Percentiles rank a stretch among this genome's conserved stretches.
phyloP scores from a whole-genome alignment of 2,797 vertebrate species.

The Champsocephalus esox region DNA sequence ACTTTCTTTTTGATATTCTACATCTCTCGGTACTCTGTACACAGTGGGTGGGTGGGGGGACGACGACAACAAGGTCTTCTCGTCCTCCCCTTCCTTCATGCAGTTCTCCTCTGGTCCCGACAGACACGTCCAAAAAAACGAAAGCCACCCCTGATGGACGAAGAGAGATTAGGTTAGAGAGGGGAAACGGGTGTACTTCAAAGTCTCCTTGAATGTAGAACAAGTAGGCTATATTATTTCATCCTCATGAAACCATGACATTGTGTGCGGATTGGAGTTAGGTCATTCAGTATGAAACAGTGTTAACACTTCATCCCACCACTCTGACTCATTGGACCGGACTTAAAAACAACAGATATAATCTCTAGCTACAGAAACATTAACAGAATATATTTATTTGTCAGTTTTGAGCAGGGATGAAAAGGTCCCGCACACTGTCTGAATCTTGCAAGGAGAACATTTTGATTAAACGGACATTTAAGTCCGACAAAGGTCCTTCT shows the following conservation, averaged over 20 bases:
- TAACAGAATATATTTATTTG: conserved; percentile 3
- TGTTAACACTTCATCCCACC: background rate
- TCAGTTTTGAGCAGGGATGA: conserved; percentile 12
- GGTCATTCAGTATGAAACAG: background rate
- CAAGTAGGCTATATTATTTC: conserved; percentile 24
- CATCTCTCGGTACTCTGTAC: conserved; percentile 71
- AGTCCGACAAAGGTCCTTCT: conserved; percentile 20
- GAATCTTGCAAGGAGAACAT: conserved; percentile 4
- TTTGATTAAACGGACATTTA: conserved; percentile 37
- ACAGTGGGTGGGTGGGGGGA: conserved; percentile 52
- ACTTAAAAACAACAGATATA: too few species aligned
- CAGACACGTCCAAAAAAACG: conserved; percentile 54
- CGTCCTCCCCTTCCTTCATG: conserved; percentile 56
- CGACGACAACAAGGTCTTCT: conserved; percentile 22
- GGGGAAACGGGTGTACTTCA: conserved; percentile 15
- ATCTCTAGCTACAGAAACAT: background rate
- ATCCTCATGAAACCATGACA: conserved; percentile 5
- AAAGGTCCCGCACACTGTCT: conserved; percentile 4
- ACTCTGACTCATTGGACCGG: background rate
- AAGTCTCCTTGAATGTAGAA: conserved; percentile 39
- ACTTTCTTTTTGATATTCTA: conserved; percentile 70
- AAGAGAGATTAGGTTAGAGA: conserved; percentile 61
- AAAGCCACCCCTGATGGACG: conserved; percentile 60
- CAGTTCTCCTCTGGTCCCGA: conserved; percentile 59
- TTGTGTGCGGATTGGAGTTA: conserved; percentile 9